Conservation (phyloP, 1,140 invertebrate species). For the Drosophila mojavensis region DNA sequence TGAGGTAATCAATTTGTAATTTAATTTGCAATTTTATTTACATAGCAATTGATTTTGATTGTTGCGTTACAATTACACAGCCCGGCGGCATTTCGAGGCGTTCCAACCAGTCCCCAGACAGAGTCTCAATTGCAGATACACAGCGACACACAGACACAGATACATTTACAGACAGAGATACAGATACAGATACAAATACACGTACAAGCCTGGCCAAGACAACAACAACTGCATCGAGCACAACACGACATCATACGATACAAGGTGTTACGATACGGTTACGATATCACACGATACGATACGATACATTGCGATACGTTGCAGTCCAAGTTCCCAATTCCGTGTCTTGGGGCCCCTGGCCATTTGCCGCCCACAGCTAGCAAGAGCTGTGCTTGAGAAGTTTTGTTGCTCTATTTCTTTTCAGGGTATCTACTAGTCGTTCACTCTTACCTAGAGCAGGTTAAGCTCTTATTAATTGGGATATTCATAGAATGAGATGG, state of each 20-base stretch:
- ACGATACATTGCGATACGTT: slow-evolving; percentile 23
- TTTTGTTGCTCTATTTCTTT: background rate
- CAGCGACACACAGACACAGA: slow-evolving; percentile 9
- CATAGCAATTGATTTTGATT: slow-evolving; percentile 82
- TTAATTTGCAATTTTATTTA: slow-evolving; percentile 81
- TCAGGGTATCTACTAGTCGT: background rate
- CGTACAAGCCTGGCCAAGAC: slow-evolving; percentile 4
- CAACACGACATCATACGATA: slow-evolving; percentile 23
- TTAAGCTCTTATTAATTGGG: too few relatives aligned
- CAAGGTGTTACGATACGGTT: slow-evolving; percentile 7
- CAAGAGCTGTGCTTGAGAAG: background rate
- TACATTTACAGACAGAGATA: slow-evolving; percentile 3
- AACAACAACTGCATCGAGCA: slow-evolving; percentile 1
- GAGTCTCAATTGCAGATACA: slow-evolving; percentile 25
- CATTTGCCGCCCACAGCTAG: background rate
- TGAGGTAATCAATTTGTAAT: slow-evolving; percentile 82
- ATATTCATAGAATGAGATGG: too few relatives aligned
- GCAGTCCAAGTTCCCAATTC: slow-evolving; percentile 15
- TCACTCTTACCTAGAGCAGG: too few relatives aligned
- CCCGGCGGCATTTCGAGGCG: slow-evolving; percentile 55
- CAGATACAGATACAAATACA: slow-evolving; percentile 7
- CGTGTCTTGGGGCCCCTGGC: slow-evolving; percentile 2
- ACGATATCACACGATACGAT: background rate
- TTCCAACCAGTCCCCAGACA: slow-evolving; percentile 39
- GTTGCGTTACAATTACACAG: slow-evolving; percentile 76